These are phyloP conservation scores for Kryptopterus vitreolus DNA, from an alignment of 2,797 vertebrate species.

Conservation along the genomic window DNA sequence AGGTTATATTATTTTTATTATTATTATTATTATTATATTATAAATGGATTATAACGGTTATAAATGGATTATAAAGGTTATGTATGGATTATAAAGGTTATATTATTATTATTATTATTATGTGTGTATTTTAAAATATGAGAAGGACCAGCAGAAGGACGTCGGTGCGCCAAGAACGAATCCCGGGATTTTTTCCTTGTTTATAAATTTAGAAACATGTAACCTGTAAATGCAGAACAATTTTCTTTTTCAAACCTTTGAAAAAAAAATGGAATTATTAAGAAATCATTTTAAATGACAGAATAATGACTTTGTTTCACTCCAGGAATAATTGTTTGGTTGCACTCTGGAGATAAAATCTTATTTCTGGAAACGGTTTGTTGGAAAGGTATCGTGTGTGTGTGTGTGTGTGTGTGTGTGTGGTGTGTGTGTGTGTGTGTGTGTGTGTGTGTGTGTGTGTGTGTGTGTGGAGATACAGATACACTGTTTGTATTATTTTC, in stretches of 20 bases:
- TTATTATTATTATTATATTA: too few species aligned
- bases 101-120: too few species aligned
- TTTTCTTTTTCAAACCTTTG: background rate
- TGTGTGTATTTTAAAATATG: too few species aligned
- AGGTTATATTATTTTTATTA: too few species aligned
- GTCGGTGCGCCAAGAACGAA: too few species aligned
- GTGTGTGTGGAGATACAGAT: background rate
- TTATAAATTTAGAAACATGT: background rate
- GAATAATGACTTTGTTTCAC: too few species aligned
- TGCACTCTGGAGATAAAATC: background rate
- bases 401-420: background rate
- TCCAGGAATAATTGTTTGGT: background rate
- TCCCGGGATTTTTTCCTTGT: too few species aligned
- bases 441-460: too few species aligned
- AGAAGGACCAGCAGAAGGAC: background rate
- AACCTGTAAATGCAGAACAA: background rate
- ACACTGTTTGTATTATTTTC: background rate
- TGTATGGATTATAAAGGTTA: too few species aligned
- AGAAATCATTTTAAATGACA: too few species aligned
- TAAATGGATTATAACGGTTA: too few species aligned
- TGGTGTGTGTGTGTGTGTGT: background rate
- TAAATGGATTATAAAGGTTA: too few species aligned
- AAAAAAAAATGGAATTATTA: background rate
- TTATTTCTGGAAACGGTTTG: background rate
- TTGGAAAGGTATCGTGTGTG: background rate